These are phyloP conservation scores for Drosophila rhopaloa DNA, from an alignment of 1,140 invertebrate species.

Conservation along the genomic window DNA sequence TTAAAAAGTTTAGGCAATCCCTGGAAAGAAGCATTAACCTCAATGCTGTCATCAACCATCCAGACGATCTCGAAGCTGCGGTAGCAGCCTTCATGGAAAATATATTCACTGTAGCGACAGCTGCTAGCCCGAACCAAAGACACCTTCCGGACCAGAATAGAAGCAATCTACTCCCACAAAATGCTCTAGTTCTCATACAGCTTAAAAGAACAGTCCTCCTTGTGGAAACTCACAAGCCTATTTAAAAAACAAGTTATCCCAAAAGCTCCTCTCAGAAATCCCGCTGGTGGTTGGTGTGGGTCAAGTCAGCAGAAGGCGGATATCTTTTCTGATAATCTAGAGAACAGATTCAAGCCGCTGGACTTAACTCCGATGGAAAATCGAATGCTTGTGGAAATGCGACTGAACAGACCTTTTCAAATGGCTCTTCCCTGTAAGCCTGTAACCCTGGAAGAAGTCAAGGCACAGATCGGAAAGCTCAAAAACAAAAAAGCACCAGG, in stretches of 20 bases:
- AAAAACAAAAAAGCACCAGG: conserved; percentile 9
- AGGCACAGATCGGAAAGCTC: conserved; percentile 2
- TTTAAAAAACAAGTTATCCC: conserved; percentile 5
- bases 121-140: not conserved
- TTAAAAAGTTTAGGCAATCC: conserved; percentile 2
- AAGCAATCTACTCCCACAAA: conserved; percentile 8
- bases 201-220: conserved; percentile 12
- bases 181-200: conserved; percentile 2
- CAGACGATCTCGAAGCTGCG: conserved; percentile 1
- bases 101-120: conserved; percentile 2
- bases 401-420: not conserved
- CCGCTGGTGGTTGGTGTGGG: conserved; percentile 8
- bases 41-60: not conserved
- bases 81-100: not conserved
- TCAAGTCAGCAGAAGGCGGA: conserved; percentile 5
- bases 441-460: conserved; percentile 1
- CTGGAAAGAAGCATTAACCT: not conserved
- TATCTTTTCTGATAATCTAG: conserved; percentile 4
- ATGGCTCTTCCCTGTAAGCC: conserved; percentile 6
- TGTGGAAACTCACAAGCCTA: conserved; percentile 12
- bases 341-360: conserved; percentile 6
- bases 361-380: conserved; percentile 3
- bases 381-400: conserved; percentile 4
- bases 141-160: not conserved
- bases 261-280: conserved; percentile 16